Conservation (phyloP, 2,113 vertebrate species). For the Grantiella picta region DNA sequence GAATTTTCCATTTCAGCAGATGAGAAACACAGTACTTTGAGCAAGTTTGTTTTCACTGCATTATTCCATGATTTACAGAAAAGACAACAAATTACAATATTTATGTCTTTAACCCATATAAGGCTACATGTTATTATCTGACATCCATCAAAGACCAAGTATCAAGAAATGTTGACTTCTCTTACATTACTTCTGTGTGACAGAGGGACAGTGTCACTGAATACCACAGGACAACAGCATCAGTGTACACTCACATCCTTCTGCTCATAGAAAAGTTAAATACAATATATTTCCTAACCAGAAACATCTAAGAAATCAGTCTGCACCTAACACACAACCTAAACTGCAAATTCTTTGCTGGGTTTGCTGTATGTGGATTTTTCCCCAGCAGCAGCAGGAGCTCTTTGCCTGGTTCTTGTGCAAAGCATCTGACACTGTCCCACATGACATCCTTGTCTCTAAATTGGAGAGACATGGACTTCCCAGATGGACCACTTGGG, state of each 20-base stretch:
- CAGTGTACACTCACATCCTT: neutral
- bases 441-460: too few relatives aligned
- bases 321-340: neutral
- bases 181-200: neutral
- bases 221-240: neutral
- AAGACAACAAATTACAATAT: neutral
- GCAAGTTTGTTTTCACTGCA: neutral
- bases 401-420: neutral
- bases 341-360: neutral
- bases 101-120: neutral
- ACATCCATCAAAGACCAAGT: neutral
- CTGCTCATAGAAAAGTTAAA: neutral
- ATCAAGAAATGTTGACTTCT: neutral
- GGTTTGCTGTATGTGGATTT: neutral
- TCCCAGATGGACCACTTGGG: neutral
- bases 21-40: neutral
- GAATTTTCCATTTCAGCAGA: neutral
- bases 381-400: neutral
- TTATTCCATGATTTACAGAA: neutral
- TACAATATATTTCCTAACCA: neutral
- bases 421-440: neutral
- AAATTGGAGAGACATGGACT: neutral
- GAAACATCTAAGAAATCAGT: neutral
- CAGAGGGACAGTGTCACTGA: neutral
- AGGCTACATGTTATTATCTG: neutral